Conservation (phyloP, 2,797 vertebrate genomes). For the Sebastes diaconus region DNA sequence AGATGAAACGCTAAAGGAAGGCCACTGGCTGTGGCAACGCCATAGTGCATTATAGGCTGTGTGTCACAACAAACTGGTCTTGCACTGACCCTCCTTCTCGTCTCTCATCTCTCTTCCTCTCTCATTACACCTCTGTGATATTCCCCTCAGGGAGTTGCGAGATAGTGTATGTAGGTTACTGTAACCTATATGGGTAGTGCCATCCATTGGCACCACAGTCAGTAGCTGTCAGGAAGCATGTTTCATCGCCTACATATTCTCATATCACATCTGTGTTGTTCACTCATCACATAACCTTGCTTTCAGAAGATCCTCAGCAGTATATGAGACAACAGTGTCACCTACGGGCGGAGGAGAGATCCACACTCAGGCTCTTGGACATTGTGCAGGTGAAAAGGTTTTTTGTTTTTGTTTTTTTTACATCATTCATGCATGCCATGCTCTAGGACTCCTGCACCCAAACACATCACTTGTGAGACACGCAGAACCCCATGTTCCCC, state of each 20-base stretch:
- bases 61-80: slow-evolving; percentile 17
- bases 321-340: slow-evolving; percentile 80
- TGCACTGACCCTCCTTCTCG: neutral
- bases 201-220: slow-evolving; percentile 39
- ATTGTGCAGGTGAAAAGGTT: slow-evolving; percentile 19
- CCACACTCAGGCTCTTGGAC: neutral
- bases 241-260: slow-evolving; percentile 54
- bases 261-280: slow-evolving; percentile 46
- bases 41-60: slow-evolving; percentile 5
- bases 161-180: slow-evolving; percentile 58
- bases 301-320: neutral
- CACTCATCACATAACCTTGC: slow-evolving; percentile 26
- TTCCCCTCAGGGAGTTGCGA: neutral
- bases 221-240: slow-evolving; percentile 51
- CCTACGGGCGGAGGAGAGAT: slow-evolving; percentile 57
- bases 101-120: slow-evolving; percentile 22
- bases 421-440: neutral
- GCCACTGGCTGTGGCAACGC: slow-evolving; percentile 12
- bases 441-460: neutral
- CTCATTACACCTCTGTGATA: slow-evolving; percentile 16
- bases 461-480: slow-evolving; percentile 1
- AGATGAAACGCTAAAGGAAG: slow-evolving; percentile 29
- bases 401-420: slow-evolving; percentile 31
- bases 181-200: slow-evolving; percentile 43
- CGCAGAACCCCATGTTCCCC: slow-evolving; percentile 7